Evolutionary conservation across 2,797 vertebrate genomes (phyloP).

Genomic region (Saxicola maurus): DNA sequence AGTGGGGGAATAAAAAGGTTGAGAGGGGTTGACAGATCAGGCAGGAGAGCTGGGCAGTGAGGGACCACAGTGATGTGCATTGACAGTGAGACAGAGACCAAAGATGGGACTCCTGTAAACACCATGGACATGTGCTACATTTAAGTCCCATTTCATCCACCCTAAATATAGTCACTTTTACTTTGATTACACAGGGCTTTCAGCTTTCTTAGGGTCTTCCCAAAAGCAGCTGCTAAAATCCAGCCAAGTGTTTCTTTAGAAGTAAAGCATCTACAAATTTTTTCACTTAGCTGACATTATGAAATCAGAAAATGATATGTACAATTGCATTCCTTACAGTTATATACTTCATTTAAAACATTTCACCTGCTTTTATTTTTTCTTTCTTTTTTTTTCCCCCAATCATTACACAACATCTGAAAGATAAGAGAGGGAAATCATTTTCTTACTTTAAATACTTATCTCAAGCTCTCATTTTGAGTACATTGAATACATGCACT

Average conservation of each 20-base stretch:
- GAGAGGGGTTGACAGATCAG: not conserved
- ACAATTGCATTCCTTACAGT: not conserved
- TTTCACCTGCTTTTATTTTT: conserved; percentile 16
- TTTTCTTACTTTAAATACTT: conserved; percentile 57
- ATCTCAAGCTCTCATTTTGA: conserved; percentile 37
- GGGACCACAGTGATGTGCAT: rapidly evolving
- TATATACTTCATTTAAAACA: not conserved
- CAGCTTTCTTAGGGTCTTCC: not conserved
- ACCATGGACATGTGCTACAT: not conserved
- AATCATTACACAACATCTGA: conserved; percentile 49
- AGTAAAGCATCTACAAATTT: not conserved
- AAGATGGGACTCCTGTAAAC: not conserved
- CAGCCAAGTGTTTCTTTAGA: not conserved
- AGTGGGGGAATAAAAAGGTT: not conserved
- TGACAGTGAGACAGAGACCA: not conserved
- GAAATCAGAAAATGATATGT: not conserved
- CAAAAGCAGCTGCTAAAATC: not conserved
- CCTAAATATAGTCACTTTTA: not conserved
- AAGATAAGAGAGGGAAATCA: conserved; percentile 47
- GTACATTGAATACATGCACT: not conserved
- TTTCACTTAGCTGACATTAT: not conserved
- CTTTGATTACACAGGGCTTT: not conserved
- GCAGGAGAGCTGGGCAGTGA: not conserved
- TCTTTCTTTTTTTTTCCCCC: not conserved
- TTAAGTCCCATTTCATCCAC: not conserved